These are phyloP conservation scores for Amblyopsis hoosieri DNA, from an alignment of 2,797 vertebrate species.

Conservation along the genomic window DNA sequence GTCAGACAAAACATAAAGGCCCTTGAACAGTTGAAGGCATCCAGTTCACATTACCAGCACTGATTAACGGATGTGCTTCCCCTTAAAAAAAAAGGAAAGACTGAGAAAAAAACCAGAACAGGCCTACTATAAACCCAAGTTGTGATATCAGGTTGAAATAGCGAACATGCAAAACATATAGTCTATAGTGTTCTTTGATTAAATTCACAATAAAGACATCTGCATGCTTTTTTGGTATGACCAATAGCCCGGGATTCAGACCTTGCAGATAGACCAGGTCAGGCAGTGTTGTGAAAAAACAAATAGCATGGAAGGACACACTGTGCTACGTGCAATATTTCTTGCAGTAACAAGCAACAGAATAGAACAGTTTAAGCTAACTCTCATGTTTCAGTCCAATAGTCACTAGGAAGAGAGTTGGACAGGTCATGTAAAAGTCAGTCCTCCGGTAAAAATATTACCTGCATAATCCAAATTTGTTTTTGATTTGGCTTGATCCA, in stretches of 20 bases:
- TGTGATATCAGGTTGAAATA: constrained; percentile 46
- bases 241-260: constrained; percentile 47
- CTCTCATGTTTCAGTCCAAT: constrained; percentile 16
- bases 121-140: constrained; percentile 38
- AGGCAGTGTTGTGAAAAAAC: constrained; percentile 38
- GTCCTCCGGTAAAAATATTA: neutral
- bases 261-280: constrained; percentile 33
- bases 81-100: constrained; percentile 43
- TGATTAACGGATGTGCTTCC: constrained; percentile 46
- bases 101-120: constrained; percentile 53
- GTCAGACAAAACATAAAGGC: constrained; percentile 56
- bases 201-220: constrained; percentile 42
- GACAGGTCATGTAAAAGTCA: constrained; percentile 8
- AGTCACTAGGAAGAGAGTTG: constrained; percentile 18
- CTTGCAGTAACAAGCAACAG: constrained; percentile 10
- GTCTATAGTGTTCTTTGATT: constrained; percentile 31
- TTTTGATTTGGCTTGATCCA: constrained; percentile 9
- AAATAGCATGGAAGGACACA: constrained; percentile 14
- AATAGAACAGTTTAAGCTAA: constrained; percentile 3
- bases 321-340: constrained; percentile 10
- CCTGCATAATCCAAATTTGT: constrained; percentile 2
- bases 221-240: constrained; percentile 51
- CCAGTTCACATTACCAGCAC: constrained; percentile 51
- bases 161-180: constrained; percentile 38
- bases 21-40: constrained; percentile 51